phyloP scores from a whole-genome alignment of 2,113 vertebrate species.

The Pampusana beccarii region DNA sequence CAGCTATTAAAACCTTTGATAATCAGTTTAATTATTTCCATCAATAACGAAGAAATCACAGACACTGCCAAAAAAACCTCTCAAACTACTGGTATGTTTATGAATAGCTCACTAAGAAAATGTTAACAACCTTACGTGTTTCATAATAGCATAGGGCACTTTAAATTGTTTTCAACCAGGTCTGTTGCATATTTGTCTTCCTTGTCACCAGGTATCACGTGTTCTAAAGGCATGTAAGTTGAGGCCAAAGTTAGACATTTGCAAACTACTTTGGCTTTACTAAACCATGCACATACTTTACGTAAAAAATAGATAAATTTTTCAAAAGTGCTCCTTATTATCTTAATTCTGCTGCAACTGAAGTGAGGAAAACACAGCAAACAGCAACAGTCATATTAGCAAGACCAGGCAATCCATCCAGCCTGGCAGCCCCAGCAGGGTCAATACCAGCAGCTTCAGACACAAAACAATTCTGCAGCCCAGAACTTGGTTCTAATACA shows the following conservation, averaged over 20 bases:
- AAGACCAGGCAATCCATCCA: neutral
- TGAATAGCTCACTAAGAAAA: neutral
- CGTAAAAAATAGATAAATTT: neutral
- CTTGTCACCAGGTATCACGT: neutral
- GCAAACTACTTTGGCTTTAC: neutral
- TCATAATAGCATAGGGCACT: neutral
- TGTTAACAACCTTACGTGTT: neutral
- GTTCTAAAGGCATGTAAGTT: neutral
- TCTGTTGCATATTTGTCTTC: neutral
- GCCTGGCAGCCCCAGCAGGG: accelerated
- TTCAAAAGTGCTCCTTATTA: neutral
- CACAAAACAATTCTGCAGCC: neutral
- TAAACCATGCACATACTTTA: neutral
- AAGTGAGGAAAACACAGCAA: neutral
- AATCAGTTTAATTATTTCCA: neutral
- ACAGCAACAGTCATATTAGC: neutral
- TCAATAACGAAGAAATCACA: neutral
- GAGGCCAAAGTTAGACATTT: neutral
- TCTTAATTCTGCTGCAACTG: neutral
- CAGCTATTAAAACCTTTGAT: neutral
- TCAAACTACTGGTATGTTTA: neutral
- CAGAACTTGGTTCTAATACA: neutral
- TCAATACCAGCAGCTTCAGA: neutral
- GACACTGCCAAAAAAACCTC: neutral
- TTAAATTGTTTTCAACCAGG: neutral